phyloP scores from a whole-genome alignment of 2,888 invertebrate genomes.

The Gerris lacustris region DNA sequence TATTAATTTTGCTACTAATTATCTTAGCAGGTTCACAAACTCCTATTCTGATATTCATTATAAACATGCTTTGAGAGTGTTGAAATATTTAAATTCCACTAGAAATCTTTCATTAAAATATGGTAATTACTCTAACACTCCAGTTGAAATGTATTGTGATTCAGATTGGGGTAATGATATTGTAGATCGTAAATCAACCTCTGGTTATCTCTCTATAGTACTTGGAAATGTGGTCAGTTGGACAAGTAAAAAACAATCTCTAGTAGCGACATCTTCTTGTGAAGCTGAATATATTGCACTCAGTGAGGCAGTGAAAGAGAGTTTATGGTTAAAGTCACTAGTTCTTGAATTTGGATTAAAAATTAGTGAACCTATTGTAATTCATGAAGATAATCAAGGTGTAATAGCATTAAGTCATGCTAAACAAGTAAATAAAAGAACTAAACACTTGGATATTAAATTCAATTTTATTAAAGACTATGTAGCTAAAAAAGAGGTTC shows the following conservation, averaged over 20 bases:
- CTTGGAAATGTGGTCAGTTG: constrained; percentile 27
- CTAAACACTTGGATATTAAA: constrained; percentile 31
- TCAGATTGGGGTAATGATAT: too few species aligned
- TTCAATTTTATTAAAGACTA: constrained; percentile 27
- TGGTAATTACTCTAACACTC: background rate
- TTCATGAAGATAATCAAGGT: constrained; percentile 30
- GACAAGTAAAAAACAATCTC: too few species aligned
- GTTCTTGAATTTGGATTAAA: constrained; percentile 25
- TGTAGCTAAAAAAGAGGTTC: too few species aligned
- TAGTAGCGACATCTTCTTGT: too few species aligned
- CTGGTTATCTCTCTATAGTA: constrained; percentile 27
- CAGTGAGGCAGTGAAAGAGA: constrained; percentile 29
- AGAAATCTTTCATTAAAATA: constrained; percentile 11
- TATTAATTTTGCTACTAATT: too few species aligned
- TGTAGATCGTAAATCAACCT: constrained; percentile 28
- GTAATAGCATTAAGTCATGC: constrained; percentile 29
- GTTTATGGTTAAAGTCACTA: constrained; percentile 29
- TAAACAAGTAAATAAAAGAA: constrained; percentile 28
- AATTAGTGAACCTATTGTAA: constrained; percentile 18
- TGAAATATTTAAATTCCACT: constrained; percentile 19
- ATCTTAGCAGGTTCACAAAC: constrained; percentile 13
- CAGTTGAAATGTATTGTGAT: constrained; percentile 21
- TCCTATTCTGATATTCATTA: constrained; percentile 9
- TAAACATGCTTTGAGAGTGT: too few species aligned
- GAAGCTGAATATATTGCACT: constrained; percentile 33